phyloP scores from a whole-genome alignment of 1,140 invertebrate species.

The Ladona fulva region DNA sequence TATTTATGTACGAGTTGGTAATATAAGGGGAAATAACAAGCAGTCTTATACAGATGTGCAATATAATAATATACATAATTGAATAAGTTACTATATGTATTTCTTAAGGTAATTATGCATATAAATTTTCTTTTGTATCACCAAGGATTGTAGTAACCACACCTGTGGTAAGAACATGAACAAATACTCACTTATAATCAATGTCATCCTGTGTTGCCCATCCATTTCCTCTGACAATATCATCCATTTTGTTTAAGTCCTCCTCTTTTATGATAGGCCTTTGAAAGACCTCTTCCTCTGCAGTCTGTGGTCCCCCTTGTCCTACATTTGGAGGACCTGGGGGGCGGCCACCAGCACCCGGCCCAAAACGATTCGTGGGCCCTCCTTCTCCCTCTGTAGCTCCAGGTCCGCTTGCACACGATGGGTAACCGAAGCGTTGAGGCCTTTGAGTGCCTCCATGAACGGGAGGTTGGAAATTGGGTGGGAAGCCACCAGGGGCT shows the following conservation, averaged over 20 bases:
- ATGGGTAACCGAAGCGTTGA: constrained; percentile 21
- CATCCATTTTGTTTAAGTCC: constrained; percentile 83
- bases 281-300: constrained; percentile 40
- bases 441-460: constrained; percentile 11
- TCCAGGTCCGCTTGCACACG: neutral
- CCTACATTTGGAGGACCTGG: constrained; percentile 22
- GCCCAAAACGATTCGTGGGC: constrained; percentile 25
- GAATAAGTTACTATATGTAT: no score
- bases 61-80: no score
- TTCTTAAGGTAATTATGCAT: no score
- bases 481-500: constrained; percentile 11
- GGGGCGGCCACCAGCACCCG: constrained; percentile 21
- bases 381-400: constrained; percentile 27
- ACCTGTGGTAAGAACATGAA: no score
- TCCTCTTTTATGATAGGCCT: constrained; percentile 86
- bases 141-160: no score
- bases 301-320: constrained; percentile 20
- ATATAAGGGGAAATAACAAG: no score
- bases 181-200: constrained; percentile 71
- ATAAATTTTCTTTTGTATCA: no score
- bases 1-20: no score
- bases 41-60: no score
- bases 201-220: constrained; percentile 89
- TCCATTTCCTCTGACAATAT: constrained; percentile 77
- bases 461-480: constrained; percentile 2